Base-by-base conservation (phyloP, 2,888 invertebrate species). In the Branchipolynoe longqiensis region DNA sequence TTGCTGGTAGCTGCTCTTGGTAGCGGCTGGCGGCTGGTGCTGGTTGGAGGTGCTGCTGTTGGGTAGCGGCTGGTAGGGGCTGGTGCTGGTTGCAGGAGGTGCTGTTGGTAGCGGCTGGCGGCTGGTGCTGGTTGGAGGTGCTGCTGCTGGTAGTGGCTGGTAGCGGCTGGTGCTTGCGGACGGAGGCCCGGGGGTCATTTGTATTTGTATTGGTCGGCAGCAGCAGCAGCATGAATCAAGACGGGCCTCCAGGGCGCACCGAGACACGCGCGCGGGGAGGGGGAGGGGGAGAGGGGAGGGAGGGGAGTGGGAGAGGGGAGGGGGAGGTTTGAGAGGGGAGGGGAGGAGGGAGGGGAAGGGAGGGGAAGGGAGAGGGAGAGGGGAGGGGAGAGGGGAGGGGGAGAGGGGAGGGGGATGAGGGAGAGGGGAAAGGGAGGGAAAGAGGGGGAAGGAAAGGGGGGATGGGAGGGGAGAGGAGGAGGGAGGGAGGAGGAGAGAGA, bases 401-500 rank as follows among this genome's bases (percentile, higher is more conserved):
- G 3, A 33, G 64, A n/a, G 64, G 64, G 64, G 31, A 33, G 64
- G 64, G 36, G 56, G 31, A 28, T 25, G 62, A 28, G n/a, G n/a
- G n/a, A 62, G 62, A 12, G 48, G 48, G 48, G 48, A 48, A 12
- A 48, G 48, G 18, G 48, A 48, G 48, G 48, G 8, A 18, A n/a
- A 8, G 62, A 64, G 64, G 64, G 64, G 36, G 56, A 62, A 28
- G 62, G 62, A 28, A 12, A 62, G 62, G 8, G 48, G 48, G 48
- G 48, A 48, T 48, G 18, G 48, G 18, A 18, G 18, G 48, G 48
- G 8, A 18, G 28, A 8, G 62, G 62, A n/a, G n/a, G 62, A 25
- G 28, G 62, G 62, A 25, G 62, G 62, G 62, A 25, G 62, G 62
- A 25, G 62, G 14, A 62, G 62, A 62, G 12, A 62, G 25, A n/a